Evolutionary conservation across 2,113 vertebrate genomes (phyloP), one percentile per base, ranked within the genome.

Genomic region (Panthera uncia): DNA sequence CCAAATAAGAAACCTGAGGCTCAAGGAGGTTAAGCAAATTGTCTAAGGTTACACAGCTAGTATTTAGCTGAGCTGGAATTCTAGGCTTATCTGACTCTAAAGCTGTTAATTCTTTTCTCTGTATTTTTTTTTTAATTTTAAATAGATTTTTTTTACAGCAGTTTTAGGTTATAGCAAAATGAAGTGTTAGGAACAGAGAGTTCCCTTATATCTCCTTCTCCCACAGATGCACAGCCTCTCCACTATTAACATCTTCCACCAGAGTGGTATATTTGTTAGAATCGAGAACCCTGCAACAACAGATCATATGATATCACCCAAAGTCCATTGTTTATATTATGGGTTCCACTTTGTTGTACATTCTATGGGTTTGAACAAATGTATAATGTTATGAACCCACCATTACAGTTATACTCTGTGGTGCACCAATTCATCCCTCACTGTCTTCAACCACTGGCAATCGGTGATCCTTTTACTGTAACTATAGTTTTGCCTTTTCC

Each of bases 11-110:
- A 95, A 76, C 61, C n/a, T 68, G 65, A 86, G 10, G 25, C 11
- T 90, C 50, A 74, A 95, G 63, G 25, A 89, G 12, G 7, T 50
- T 91, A 91, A 82, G 18, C n/a, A 82, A 97, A 65, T 85, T 19
- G 3, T 63, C 6, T 1, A 80, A 61, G 23, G 7, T 89, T 50
- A 91, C 15, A 38, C 7, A 91, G 3, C 31, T 94, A 36, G 33
- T 73, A 61, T 84, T 91, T 61, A 68, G 19, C 6, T 91, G 13
- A 94, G 1, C 9, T 88, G 45, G 16, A 79, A 84, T 69, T 88
- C 36, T 82, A 88, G 38, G 31, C 25, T 41, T 57, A 36, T 78
- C 41, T 81, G 52, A 82, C 6, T 93, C 33, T n/a, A 96, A 93
- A 88, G 68, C 1, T 16, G 76, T 52, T 61, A 45, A 65, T 52